Percentiles rank a stretch among this genome's conserved stretches.
Evolutionary conservation across 2,797 vertebrate species (phyloP).

Genomic region (Microctenopoma stevenorrisi): DNA sequence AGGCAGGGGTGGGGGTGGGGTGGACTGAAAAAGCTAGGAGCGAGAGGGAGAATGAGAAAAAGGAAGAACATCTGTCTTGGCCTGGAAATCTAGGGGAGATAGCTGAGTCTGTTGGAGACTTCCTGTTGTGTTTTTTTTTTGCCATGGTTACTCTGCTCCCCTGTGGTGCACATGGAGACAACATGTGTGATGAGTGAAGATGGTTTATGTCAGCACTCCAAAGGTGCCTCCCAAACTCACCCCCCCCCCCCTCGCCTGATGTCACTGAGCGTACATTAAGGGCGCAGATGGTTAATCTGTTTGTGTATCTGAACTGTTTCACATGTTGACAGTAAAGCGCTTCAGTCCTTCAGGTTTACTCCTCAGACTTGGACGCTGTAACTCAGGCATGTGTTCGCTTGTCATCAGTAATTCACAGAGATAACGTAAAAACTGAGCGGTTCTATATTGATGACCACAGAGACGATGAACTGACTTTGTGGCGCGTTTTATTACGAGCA

Average conservation of each 20-base stretch:
- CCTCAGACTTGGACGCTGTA: slow-evolving; percentile 27
- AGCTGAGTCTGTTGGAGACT: slow-evolving; percentile 67
- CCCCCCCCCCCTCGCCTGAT: slow-evolving; percentile 12
- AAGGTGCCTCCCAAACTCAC: slow-evolving; percentile 36
- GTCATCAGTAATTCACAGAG: slow-evolving; percentile 17
- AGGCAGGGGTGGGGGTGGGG: slow-evolving; percentile 1
- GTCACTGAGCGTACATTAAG: slow-evolving; percentile 26
- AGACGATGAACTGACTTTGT: slow-evolving; percentile 28
- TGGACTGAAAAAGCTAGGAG: slow-evolving; percentile 15
- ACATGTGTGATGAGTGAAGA: slow-evolving; percentile 66
- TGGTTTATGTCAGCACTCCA: slow-evolving; percentile 48
- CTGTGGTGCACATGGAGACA: slow-evolving; percentile 76
- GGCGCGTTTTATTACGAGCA: slow-evolving; percentile 31
- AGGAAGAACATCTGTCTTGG: slow-evolving; percentile 78
- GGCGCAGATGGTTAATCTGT: slow-evolving; percentile 23
- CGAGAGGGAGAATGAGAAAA: slow-evolving; percentile 36
- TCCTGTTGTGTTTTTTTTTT: slow-evolving; percentile 73
- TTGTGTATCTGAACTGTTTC: slow-evolving; percentile 13
- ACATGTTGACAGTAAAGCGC: slow-evolving; percentile 31
- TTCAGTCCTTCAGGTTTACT: slow-evolving; percentile 9
- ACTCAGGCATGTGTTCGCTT: slow-evolving; percentile 25
- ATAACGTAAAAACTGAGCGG: slow-evolving; percentile 5
- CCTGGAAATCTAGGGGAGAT: slow-evolving; percentile 68
- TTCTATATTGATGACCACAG: neutral
- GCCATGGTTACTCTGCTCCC: slow-evolving; percentile 66